A percentile compares a stretch with the other conserved stretches of the same genome.
Evolutionary conservation across 2,113 vertebrate species (phyloP).

Genomic region (Bufo bufo): DNA sequence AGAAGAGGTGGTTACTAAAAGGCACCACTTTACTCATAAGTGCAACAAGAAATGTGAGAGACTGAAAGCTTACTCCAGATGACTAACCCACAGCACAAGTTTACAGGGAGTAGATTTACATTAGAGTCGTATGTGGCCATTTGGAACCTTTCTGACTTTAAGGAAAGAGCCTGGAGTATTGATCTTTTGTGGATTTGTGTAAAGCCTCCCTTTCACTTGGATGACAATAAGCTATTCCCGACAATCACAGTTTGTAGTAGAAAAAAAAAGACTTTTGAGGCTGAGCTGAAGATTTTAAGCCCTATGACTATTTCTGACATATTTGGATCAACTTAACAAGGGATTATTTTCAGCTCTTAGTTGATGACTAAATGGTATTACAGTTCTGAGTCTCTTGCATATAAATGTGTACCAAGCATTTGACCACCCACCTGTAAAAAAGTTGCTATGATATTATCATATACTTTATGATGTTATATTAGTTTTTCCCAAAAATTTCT

Average conservation of each 20-base stretch:
- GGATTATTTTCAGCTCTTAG: slow-evolving; percentile 16
- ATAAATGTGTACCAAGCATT: not conserved
- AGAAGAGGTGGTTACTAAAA: slow-evolving; percentile 49
- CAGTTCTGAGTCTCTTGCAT: not conserved
- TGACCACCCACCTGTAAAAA: not conserved
- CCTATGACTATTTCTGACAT: slow-evolving; percentile 31
- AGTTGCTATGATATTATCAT: not conserved
- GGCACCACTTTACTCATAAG: slow-evolving; percentile 14
- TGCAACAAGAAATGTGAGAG: not conserved
- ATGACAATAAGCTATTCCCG: slow-evolving; percentile 68
- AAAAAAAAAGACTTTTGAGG: slow-evolving; percentile 60
- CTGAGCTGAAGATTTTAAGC: slow-evolving; percentile 45
- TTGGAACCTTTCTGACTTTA: slow-evolving; percentile 45
- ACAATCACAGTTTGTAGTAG: slow-evolving; percentile 67
- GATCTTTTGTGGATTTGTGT: slow-evolving; percentile 16
- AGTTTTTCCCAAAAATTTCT: not conserved
- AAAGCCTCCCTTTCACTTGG: slow-evolving; percentile 59
- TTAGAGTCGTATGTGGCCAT: not conserved
- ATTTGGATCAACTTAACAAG: slow-evolving; percentile 29
- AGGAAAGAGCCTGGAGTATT: slow-evolving; percentile 47
- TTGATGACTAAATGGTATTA: not conserved
- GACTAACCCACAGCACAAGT: slow-evolving; percentile 49
- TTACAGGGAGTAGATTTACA: not conserved
- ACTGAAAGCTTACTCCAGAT: slow-evolving; percentile 33
- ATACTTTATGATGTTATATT: not conserved